Percentiles rank a stretch among this genome's conserved stretches.
phyloP scores from a whole-genome alignment of 1,140 invertebrate genomes.

The Caenorhabditis latens region DNA sequence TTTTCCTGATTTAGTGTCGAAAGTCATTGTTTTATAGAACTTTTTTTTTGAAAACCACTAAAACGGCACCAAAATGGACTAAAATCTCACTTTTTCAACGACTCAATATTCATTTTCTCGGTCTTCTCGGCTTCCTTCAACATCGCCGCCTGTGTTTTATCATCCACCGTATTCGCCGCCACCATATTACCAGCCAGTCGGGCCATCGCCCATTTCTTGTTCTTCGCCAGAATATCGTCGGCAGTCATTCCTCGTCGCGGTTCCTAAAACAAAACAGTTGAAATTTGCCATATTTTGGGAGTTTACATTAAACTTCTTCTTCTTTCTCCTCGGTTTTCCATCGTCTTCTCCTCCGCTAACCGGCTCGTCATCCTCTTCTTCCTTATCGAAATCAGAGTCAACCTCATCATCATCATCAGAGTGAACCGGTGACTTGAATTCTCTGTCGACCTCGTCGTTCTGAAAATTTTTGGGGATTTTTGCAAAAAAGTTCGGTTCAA shows the following conservation, averaged over 20 bases:
- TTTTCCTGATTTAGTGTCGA: too few species aligned
- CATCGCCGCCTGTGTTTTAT: conserved; percentile 66
- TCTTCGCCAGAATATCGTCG: conserved; percentile 63
- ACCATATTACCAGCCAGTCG: conserved; percentile 65
- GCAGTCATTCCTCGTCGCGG: conserved; percentile 49
- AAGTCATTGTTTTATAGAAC: too few species aligned
- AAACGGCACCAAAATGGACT: not conserved
- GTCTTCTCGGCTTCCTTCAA: conserved; percentile 69
- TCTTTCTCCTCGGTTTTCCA: conserved; percentile 61
- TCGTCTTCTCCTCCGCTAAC: conserved; percentile 59
- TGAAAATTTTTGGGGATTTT: conserved; percentile 54
- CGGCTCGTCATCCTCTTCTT: conserved; percentile 70
- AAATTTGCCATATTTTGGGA: not conserved
- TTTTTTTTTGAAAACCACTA: too few species aligned
- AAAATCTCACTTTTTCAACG: conserved; percentile 66
- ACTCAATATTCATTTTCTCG: conserved; percentile 66
- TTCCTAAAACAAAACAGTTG: not conserved
- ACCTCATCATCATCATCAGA: conserved; percentile 70
- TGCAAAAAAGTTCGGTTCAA: not conserved
- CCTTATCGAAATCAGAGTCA: conserved; percentile 69
- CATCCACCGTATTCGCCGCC: conserved; percentile 67
- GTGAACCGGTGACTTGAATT: conserved; percentile 67
- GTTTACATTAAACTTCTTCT: conserved; percentile 24
- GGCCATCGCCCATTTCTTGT: conserved; percentile 71
- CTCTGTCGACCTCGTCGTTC: conserved; percentile 67